Base-by-base conservation (phyloP, 1,140 invertebrate genomes). In the Saxidomus purpurata region DNA sequence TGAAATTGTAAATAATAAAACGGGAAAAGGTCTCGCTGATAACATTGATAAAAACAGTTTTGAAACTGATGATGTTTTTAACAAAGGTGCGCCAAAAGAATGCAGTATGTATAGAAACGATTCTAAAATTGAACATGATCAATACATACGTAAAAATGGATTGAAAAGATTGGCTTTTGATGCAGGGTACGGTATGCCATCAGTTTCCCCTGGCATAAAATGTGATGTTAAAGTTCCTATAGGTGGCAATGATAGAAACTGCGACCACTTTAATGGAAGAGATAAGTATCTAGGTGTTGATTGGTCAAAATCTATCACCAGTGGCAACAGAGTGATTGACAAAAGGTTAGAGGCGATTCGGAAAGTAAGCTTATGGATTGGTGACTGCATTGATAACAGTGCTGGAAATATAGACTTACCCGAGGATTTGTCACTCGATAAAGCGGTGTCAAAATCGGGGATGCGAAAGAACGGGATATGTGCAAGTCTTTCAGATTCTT, bases 291-390 rank as follows among this genome's bases (percentile, higher is more conserved):
- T 71, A 38, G 67, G 34, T 19, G 19, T 40, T 6, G 9, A 71
- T n/a, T 40, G 31, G 22, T 71, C 28, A 1, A 71, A 15, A 38
- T 6, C 67, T n/a, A 9, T 28, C 3, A 4, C n/a, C 31, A 71
- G 38, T 38, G 67, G 67, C 6, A 38, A 38, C 25, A 63, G 25
- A 3, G 74, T 47, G 49, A 49, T 77, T 15, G 47, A 79, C 19
- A 49, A 55, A 55, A 36, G 76, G 31, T n/a, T 79, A 36, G 76
- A 79, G 76, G 76, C 76, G 25, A 55, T 79, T 17, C 28, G 76
- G 19, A 79, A 79, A 38, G 76, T 79, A 3, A 79, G 76, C 25
- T 31, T 79, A 19, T 79, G 76, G 76, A 79, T 79, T 6, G 76
- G 47, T 59, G 76, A 49, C 13, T 79, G 76, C 55, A 52, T 49